Evolutionary conservation across 2,797 vertebrate species (phyloP), one percentile per base, ranked within the genome.

Genomic region (Mallotus villosus): DNA sequence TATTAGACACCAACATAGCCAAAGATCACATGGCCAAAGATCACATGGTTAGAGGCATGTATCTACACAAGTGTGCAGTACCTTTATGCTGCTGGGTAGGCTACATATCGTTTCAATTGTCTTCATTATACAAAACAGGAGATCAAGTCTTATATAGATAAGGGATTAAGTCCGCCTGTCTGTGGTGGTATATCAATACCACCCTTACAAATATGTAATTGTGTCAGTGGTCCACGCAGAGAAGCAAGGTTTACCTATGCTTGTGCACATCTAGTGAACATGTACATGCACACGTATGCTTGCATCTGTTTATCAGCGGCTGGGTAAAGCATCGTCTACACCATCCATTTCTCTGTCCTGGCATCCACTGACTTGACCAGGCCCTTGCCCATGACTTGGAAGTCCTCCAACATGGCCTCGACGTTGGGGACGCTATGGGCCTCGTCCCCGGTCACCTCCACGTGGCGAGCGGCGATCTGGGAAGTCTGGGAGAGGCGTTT

Each of bases 371-470:
- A 88, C 74, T 90, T 93, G 17, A 99, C 95, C 51, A 99, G 89
- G 24, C 94, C 97, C 81, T 95, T 91, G 4, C 98, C 98, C 59
- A 99, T 83, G 81, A 96, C 61, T 5, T 77, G 77, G 34, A 99
- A 95, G 86, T 99, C 97, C 78, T 97, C 95, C 79, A 99, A 78
- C 75, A 99, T 95, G 0, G 97, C 96, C 72, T 95, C 95, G 17
- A 97, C 86, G 0, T 98, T 99, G 55, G 97, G 97, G 76, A 96
- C n/a, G 0, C 90, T 93, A 37, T 88, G 85, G 1, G 82, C 88
- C 58, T 93, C 86, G 0, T 91, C 88, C 9, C 92, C 91, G 0
- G 71, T 81, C 59, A 90, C 91, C 66, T 92, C 82, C 74, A 95
- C 84, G 41, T 86, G 90, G 8, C 91, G 91, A 24, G 95, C 97